A percentile compares a stretch with the other conserved stretches of the same genome.
Evolutionary conservation across 1,140 invertebrate species (phyloP).

Genomic region (Metopolophium dirhodum): DNA sequence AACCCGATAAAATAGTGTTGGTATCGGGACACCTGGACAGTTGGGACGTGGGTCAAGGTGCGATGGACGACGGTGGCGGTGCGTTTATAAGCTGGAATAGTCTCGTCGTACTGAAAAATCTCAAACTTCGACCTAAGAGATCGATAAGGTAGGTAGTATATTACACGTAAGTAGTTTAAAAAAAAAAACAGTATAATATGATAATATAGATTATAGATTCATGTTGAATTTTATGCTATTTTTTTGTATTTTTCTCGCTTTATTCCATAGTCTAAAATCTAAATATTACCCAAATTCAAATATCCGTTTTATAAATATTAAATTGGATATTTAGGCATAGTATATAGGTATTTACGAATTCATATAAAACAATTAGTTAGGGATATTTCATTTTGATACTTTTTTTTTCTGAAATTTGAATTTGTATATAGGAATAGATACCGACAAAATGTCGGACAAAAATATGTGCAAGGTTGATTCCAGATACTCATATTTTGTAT

Average conservation of each 20-base stretch:
- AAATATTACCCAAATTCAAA: background rate
- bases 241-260: background rate
- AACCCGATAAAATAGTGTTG: conserved; percentile 74
- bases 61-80: conserved; percentile 87
- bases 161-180: background rate
- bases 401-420: too few relatives aligned
- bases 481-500: too few relatives aligned
- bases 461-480: too few relatives aligned
- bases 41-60: conserved; percentile 89
- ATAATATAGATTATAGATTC: background rate
- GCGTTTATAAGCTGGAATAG: conserved; percentile 82
- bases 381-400: too few relatives aligned
- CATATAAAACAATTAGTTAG: too few relatives aligned
- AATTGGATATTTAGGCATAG: background rate
- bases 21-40: conserved; percentile 87
- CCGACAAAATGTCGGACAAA: too few relatives aligned
- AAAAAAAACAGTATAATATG: background rate
- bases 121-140: conserved; percentile 74
- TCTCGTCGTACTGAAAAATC: conserved; percentile 72
- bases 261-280: background rate
- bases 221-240: background rate
- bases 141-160: conserved; percentile 68
- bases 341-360: too few relatives aligned
- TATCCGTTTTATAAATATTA: background rate
- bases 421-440: too few relatives aligned